Percentiles rank a stretch among this genome's conserved stretches.
Conservation (phyloP, 1,140 invertebrate species). For the Hormaphis cornu region DNA sequence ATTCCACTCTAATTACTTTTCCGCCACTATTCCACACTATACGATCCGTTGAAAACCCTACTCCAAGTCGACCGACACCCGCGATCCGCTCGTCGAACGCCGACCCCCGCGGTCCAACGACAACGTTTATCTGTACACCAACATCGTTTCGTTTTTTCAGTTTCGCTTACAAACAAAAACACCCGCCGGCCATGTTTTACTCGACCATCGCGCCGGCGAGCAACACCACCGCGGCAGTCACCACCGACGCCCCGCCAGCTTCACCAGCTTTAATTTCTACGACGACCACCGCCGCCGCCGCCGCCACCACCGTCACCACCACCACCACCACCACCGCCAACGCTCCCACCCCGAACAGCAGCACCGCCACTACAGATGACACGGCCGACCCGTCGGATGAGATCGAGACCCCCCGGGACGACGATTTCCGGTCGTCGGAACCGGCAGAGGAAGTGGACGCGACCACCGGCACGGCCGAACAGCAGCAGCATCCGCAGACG, state of each 20-base stretch:
- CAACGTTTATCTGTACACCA: too few relatives aligned
- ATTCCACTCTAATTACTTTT: too few relatives aligned
- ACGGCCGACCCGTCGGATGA: neutral
- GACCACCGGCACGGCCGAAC: neutral
- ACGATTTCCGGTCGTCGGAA: neutral
- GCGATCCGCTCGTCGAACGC: too few relatives aligned
- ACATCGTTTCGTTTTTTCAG: neutral
- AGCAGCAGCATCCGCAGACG: neutral
- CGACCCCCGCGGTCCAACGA: too few relatives aligned
- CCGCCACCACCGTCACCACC: constrained; percentile 41
- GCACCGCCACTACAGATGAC: constrained; percentile 34
- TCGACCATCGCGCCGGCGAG: neutral
- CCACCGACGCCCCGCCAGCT: neutral
- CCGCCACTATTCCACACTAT: too few relatives aligned
- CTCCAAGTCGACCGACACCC: too few relatives aligned
- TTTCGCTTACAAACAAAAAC: constrained; percentile 13
- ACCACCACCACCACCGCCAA: constrained; percentile 46
- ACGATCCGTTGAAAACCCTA: too few relatives aligned
- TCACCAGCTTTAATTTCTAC: neutral
- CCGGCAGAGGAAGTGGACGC: neutral
- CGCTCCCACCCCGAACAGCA: constrained; percentile 46
- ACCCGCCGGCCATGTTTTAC: neutral
- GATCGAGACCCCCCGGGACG: neutral
- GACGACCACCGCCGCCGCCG: neutral
- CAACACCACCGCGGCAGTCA: neutral